Percentiles rank a stretch among this genome's conserved stretches.
Conservation (phyloP, 2,888 invertebrate genomes). For the Athetis lepigone region DNA sequence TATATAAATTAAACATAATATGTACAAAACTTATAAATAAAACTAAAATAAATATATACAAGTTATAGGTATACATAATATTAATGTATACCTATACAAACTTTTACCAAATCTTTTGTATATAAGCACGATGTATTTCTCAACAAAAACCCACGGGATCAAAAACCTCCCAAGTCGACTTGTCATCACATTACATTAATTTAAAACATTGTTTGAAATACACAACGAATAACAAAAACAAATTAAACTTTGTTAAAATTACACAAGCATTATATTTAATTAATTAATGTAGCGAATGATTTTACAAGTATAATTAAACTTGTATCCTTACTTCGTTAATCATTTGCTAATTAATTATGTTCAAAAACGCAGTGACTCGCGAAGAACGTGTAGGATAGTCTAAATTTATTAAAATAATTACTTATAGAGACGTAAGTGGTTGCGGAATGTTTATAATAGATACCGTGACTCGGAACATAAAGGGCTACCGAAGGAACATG, state of each 20-base stretch:
- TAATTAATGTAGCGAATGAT: constrained; percentile 13
- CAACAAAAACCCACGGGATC: too few relatives aligned
- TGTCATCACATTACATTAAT: neutral
- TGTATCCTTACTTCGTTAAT: constrained; percentile 13
- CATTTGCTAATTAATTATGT: constrained; percentile 21
- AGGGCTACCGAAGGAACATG: too few relatives aligned
- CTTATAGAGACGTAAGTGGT: neutral
- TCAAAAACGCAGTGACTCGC: neutral
- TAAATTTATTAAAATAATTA: constrained; percentile 9
- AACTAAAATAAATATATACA: too few relatives aligned
- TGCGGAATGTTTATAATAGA: too few relatives aligned
- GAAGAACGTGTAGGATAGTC: neutral
- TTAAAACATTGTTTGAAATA: constrained; percentile 1
- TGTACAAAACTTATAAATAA: too few relatives aligned
- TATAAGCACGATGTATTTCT: too few relatives aligned
- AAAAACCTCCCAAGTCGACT: too few relatives aligned
- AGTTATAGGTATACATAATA: too few relatives aligned
- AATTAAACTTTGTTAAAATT: neutral
- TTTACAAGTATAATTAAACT: neutral
- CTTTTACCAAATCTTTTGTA: too few relatives aligned
- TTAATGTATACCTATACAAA: too few relatives aligned
- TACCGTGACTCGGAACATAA: too few relatives aligned
- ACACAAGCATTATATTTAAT: constrained; percentile 1
- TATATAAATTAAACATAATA: too few relatives aligned
- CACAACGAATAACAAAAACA: neutral